These are phyloP conservation scores for Odontothrips loti DNA, from an alignment of 2,888 invertebrate species.

Conservation along the genomic window DNA sequence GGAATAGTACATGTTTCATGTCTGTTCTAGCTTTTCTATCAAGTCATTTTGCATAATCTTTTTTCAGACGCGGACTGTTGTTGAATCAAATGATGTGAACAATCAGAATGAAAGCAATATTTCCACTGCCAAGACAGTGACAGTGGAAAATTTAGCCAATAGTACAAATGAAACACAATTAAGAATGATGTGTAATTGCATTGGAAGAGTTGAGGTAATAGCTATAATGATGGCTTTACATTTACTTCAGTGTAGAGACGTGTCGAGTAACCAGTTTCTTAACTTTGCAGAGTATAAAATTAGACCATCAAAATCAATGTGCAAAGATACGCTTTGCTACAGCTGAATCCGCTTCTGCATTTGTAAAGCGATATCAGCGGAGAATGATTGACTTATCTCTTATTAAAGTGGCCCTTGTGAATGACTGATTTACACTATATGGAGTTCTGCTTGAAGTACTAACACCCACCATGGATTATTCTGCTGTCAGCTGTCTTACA, in stretches of 20 bases:
- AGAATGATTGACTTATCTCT: conserved; percentile 42
- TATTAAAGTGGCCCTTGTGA: conserved; percentile 39
- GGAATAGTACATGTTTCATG: not conserved
- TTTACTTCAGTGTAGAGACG: no score
- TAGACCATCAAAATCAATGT: conserved; percentile 38
- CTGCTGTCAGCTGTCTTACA: no score
- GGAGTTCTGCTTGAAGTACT: no score
- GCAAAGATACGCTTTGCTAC: conserved; percentile 39
- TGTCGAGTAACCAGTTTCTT: no score
- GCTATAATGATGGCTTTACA: not conserved
- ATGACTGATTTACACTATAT: conserved; percentile 27
- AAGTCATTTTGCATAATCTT: not conserved
- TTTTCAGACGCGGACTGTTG: not conserved
- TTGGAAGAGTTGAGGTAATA: conserved; percentile 36
- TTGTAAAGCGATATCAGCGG: conserved; percentile 40
- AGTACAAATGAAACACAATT: conserved; percentile 36
- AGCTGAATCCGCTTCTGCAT: conserved; percentile 39
- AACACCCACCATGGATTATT: no score
- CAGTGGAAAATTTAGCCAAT: conserved; percentile 37
- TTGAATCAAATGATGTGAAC: not conserved
- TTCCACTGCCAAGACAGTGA: conserved; percentile 28
- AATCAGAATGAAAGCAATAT: not conserved
- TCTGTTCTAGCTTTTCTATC: not conserved
- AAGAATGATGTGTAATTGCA: conserved; percentile 35
- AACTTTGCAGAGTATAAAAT: conserved; percentile 33